Conservation (phyloP, 2,888 invertebrate species). For the Ophion obscuratus region DNA sequence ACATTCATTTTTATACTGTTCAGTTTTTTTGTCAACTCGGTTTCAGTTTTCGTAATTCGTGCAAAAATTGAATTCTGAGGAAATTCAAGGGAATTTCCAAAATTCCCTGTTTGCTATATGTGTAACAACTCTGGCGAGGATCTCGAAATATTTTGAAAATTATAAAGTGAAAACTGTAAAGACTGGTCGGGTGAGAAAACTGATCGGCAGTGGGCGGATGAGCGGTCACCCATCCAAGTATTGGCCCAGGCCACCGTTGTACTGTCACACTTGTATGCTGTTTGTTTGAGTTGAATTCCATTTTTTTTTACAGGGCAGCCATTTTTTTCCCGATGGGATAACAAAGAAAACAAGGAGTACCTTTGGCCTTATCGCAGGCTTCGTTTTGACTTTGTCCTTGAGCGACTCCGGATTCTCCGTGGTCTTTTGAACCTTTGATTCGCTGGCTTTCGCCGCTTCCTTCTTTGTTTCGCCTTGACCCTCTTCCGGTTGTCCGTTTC, state of each 20-base stretch:
- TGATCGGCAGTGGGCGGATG: no score
- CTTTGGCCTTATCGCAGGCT: conserved; percentile 63
- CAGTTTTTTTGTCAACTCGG: no score
- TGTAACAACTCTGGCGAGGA: no score
- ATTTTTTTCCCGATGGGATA: background rate
- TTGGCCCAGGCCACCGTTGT: background rate
- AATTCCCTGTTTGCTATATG: no score
- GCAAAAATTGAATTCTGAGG: no score
- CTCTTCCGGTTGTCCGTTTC: conserved; percentile 82
- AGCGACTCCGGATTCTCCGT: conserved; percentile 72
- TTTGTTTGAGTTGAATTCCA: background rate
- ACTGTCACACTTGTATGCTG: background rate
- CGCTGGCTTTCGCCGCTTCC: conserved; percentile 72
- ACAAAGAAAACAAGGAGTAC: conserved; percentile 17
- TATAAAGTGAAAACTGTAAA: no score
- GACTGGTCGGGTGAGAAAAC: no score
- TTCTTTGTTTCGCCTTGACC: conserved; percentile 74
- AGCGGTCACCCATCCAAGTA: no score
- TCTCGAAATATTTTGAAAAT: background rate
- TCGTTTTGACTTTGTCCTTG: conserved; percentile 76
- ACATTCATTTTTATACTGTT: no score
- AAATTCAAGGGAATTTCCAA: no score
- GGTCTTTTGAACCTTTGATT: conserved; percentile 73
- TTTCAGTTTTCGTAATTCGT: no score
- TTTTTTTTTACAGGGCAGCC: background rate